Evolutionary conservation across 2,888 invertebrate genomes (phyloP).

Genomic region (Cryptus viduatorius): DNA sequence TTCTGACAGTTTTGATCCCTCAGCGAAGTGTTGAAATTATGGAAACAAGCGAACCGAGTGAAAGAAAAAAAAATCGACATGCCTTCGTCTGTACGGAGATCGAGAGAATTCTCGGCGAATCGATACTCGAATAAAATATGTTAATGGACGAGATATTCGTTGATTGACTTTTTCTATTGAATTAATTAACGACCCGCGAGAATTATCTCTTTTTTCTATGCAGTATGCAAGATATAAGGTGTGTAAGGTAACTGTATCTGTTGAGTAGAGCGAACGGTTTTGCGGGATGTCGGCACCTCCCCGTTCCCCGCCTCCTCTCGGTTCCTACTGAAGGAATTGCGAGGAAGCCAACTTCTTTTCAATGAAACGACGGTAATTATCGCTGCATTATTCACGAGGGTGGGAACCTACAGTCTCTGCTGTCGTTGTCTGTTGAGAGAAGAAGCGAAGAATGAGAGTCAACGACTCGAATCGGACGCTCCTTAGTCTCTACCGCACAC

Average conservation of each 20-base stretch:
- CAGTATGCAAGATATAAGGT: not conserved
- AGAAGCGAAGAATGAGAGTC: slow-evolving; percentile 58
- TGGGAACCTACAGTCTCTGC: slow-evolving; percentile 36
- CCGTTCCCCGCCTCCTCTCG: slow-evolving; percentile 1
- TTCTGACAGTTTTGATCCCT: not conserved
- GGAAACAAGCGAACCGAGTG: not conserved
- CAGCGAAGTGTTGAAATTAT: not conserved
- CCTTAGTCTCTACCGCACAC: not conserved
- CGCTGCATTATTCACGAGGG: slow-evolving; percentile 76
- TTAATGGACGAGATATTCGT: slow-evolving; percentile 14
- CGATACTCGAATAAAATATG: slow-evolving; percentile 6
- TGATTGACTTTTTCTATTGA: slow-evolving; percentile 30
- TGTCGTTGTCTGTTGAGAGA: slow-evolving; percentile 46
- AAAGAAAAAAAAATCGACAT: not conserved
- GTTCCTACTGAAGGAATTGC: slow-evolving; percentile 76
- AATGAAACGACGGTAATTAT: slow-evolving; percentile 78
- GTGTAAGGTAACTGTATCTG: not conserved
- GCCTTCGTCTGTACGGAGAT: not conserved
- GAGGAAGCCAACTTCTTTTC: slow-evolving; percentile 77
- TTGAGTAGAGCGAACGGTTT: slow-evolving; percentile 20
- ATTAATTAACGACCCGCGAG: not conserved
- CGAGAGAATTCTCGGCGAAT: not conserved
- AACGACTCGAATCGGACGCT: slow-evolving; percentile 57
- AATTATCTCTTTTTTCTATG: not conserved
- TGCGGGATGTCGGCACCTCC: not conserved